Base-by-base conservation (phyloP, 2,797 vertebrate species). In the Picus viridis region DNA sequence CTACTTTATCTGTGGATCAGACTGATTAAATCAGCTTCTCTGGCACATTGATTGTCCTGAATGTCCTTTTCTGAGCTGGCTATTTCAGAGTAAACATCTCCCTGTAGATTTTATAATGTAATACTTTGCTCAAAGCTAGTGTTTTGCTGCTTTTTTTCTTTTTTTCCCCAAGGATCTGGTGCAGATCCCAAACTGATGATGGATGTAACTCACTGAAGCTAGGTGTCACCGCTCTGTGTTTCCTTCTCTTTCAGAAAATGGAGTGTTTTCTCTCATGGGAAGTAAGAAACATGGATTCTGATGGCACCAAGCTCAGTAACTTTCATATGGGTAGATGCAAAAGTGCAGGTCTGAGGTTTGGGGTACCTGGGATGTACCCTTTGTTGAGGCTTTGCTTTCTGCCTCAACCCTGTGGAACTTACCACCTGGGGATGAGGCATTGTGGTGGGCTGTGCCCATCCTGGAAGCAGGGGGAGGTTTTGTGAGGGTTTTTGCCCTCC, bases 1-100 rank as follows among this genome's bases (percentile, higher is more conserved):
- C 43, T 94, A 23, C 30, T 76, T 93, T 93, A 73, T 81, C 53
- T 14, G 49, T 88, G n/a, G n/a, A 87, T 89, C 62, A 41, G 45
- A 78, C 67, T 63, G 79, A 93, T 93, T 80, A 90, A 90, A 93
- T 91, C 74, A 80, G 45, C 43, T 80, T 72, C 34, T 83, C 76
- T 58, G 67, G 27, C 30, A 90, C 62, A 90, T 75, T 89, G 82
- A 76, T 90, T 90, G 13, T 94, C 76, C 78, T 56, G 49, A 85
- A 80, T 0, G 5, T 72, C 65, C 62, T 92, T 78, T 87, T 74
- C 51, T 57, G 69, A 89, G 70, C 4, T 83, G 70, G 30, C 65
- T 94, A 10, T 85, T 94, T 85, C 75, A 84, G 64, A 76, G 54
- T 58, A 80, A 84, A 88, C 3, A 5, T 67, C 41, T 80, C 70